Percentiles rank a stretch among this genome's conserved stretches.
Evolutionary conservation across 1,140 invertebrate species (phyloP).

Genomic region (Ganaspis sp.): DNA sequence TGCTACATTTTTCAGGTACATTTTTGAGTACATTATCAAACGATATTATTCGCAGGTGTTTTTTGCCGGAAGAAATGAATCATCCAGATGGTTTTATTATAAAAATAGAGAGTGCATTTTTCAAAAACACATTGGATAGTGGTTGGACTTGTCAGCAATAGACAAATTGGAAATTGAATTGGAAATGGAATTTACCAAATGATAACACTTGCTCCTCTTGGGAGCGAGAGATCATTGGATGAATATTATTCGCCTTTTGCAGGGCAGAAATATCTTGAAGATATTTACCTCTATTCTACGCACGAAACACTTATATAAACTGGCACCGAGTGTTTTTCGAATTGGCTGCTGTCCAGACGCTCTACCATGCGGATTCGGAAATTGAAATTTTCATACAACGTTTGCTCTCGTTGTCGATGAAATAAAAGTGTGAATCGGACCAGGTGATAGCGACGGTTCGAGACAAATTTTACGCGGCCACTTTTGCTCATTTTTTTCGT

Average conservation of each 20-base stretch:
- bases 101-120: not conserved
- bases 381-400: slow-evolving; percentile 29
- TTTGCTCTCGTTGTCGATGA: slow-evolving; percentile 8
- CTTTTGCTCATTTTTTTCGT: slow-evolving; percentile 9
- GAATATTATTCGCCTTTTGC: slow-evolving; percentile 11
- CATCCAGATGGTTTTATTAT: too few species aligned
- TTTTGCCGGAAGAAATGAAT: too few species aligned
- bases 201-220: not conserved
- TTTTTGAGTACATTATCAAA: too few species aligned
- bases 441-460: slow-evolving; percentile 26
- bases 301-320: slow-evolving; percentile 18
- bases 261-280: slow-evolving; percentile 1
- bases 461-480: slow-evolving; percentile 11
- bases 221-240: not conserved
- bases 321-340: slow-evolving; percentile 12
- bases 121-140: not conserved
- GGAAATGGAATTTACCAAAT: not conserved
- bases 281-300: slow-evolving; percentile 20
- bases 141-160: slow-evolving; percentile 14
- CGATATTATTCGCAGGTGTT: too few species aligned
- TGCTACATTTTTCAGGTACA: too few species aligned
- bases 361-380: slow-evolving; percentile 14
- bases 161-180: slow-evolving; percentile 14
- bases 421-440: slow-evolving; percentile 16
- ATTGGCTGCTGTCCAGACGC: slow-evolving; percentile 25